These are phyloP conservation scores for Nemoura dubitans DNA, from an alignment of 2,888 invertebrate genomes.

Conservation along the genomic window DNA sequence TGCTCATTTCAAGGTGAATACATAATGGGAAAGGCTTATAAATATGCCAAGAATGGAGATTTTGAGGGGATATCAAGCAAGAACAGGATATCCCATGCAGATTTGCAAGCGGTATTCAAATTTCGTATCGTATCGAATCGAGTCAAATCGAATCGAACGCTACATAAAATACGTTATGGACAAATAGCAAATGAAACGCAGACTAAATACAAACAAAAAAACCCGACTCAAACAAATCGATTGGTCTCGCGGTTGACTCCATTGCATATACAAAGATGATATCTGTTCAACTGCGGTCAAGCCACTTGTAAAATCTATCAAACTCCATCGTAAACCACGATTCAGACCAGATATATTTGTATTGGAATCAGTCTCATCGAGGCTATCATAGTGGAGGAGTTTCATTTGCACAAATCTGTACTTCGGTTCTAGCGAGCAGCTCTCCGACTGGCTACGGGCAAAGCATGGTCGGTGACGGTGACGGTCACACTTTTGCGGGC, in stretches of 20 bases:
- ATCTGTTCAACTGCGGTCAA: neutral
- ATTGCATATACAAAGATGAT: neutral
- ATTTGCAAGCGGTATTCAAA: neutral
- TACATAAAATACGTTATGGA: neutral
- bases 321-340: neutral
- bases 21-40: neutral
- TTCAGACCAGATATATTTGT: neutral
- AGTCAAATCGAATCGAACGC: no score
- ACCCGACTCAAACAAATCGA: neutral
- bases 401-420: neutral
- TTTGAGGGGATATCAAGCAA: neutral
- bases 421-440: neutral
- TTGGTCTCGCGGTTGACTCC: neutral
- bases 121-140: neutral
- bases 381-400: neutral
- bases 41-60: neutral
- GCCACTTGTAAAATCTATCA: neutral
- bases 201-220: neutral
- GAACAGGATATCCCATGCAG: neutral
- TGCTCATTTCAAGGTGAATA: neutral
- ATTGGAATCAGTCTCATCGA: neutral
- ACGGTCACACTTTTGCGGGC: slow-evolving; percentile 44
- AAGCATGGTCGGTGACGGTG: slow-evolving; percentile 41
- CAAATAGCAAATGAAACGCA: neutral
- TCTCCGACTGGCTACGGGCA: neutral